Conservation (phyloP, 2,888 invertebrate genomes). For the Drosophila nigricruria region DNA sequence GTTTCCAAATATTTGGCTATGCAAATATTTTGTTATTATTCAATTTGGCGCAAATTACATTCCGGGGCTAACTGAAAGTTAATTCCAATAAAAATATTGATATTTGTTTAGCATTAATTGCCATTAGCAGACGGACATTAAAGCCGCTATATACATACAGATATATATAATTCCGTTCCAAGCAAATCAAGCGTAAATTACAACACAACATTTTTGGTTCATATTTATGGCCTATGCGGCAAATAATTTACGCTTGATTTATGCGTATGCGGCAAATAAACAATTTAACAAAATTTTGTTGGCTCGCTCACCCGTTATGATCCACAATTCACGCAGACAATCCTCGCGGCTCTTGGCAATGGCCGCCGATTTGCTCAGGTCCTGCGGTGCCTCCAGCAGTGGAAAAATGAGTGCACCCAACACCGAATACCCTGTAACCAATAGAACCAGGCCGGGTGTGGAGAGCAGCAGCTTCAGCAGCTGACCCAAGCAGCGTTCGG, state of each 20-base stretch:
- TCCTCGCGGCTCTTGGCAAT: constrained; percentile 89
- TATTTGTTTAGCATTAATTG: constrained; percentile 65
- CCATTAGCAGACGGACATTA: constrained; percentile 35
- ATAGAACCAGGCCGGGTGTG: constrained; percentile 88
- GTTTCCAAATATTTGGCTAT: constrained; percentile 62
- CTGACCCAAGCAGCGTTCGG: constrained; percentile 72
- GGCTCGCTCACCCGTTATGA: constrained; percentile 90
- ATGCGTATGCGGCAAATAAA: constrained; percentile 38
- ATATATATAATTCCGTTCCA: no score
- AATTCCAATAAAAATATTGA: constrained; percentile 68
- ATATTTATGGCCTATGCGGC: constrained; percentile 54
- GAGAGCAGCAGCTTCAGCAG: constrained; percentile 83
- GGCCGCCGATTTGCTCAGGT: constrained; percentile 87
- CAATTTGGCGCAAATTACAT: constrained; percentile 55
- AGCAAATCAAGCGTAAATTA: constrained; percentile 60
- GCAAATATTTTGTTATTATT: constrained; percentile 64
- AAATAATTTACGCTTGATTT: constrained; percentile 49
- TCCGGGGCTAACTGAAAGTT: constrained; percentile 13
- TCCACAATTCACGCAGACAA: constrained; percentile 91
- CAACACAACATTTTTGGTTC: constrained; percentile 17
- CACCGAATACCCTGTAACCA: constrained; percentile 91
- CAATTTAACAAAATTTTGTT: constrained; percentile 1
- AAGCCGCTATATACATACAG: constrained; percentile 25
- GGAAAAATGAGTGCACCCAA: constrained; percentile 92
- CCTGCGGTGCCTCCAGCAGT: constrained; percentile 90